Percentiles rank a stretch among this genome's conserved stretches.
Conservation (phyloP, 2,797 vertebrate genomes). For the Paramormyrops hopkinsi region DNA sequence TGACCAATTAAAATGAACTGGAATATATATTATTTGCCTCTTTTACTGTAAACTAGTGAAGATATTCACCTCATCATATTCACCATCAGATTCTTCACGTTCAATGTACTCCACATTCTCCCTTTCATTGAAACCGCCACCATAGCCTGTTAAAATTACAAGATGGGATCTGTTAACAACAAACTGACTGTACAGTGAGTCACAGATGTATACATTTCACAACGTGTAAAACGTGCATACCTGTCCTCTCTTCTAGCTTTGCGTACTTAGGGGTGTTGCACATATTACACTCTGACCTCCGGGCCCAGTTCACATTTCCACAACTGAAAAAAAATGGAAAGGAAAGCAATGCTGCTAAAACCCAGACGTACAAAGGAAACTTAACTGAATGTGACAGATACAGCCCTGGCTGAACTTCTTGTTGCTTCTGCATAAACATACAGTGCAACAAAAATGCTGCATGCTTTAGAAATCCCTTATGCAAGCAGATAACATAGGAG, state of each 20-base stretch:
- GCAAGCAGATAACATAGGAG: neutral
- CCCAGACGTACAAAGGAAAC: neutral
- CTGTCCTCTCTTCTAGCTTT: slow-evolving; percentile 95
- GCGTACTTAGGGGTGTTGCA: slow-evolving; percentile 98
- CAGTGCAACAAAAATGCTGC: neutral
- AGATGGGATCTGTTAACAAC: neutral
- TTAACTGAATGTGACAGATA: neutral
- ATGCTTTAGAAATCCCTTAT: neutral
- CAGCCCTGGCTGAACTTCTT: neutral
- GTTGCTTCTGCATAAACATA: neutral
- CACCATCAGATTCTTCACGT: slow-evolving; percentile 93
- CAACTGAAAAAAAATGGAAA: slow-evolving; percentile 61
- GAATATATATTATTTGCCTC: slow-evolving; percentile 59
- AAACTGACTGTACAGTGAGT: neutral
- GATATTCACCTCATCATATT: slow-evolving; percentile 86
- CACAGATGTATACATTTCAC: neutral
- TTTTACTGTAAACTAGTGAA: slow-evolving; percentile 68
- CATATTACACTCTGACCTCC: slow-evolving; percentile 97
- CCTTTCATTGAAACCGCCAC: slow-evolving; percentile 94
- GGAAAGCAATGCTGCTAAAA: neutral
- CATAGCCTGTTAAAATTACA: slow-evolving; percentile 69
- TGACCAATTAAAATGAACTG: neutral
- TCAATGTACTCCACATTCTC: slow-evolving; percentile 98
- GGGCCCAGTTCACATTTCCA: slow-evolving; percentile 97
- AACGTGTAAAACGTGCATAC: slow-evolving; percentile 49